Evolutionary conservation across 2,113 vertebrate species (phyloP), one percentile per base, ranked within the genome.

Genomic region (Dipodomys ordii): DNA sequence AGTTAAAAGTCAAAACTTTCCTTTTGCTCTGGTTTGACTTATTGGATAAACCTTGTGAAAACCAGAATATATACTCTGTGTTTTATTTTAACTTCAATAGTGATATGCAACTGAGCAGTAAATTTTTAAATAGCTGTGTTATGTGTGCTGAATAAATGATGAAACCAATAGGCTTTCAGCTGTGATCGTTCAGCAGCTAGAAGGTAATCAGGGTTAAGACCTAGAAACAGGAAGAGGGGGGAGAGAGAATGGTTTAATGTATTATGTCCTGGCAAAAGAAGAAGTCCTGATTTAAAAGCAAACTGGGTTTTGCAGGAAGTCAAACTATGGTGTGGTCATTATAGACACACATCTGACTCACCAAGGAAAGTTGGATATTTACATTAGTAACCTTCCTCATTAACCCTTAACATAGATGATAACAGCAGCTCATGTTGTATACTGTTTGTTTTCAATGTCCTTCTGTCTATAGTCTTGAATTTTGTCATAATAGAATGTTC

Each of bases 121-220:
- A 97, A 98, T 98, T 98, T 98, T 98, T 98, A 97, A 98, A 97
- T 94, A 98, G 96, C 92, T 97, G 91, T 96, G 84, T 97, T 98
- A 97, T 97, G 97, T 95, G 97, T 97, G 92, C 95, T 98, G 97
- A 98, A 98, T 98, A 98, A 98, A 97, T 98, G 88, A 98, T 98
- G 96, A 98, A 96, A 67, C 95, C 88, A 93, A 96, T 96, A 96
- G 94, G 93, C 88, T 98, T 86, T 94, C 81, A 80, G 83, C 87
- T 97, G 94, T 94, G 96, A 79, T 97, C 20, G 93, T 96, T 97
- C 97, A 97, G 96, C 83, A 98, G 96, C 90, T 96, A 91, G 95
- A 98, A 98, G 97, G 94, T 97, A 98, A 97, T 98, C 96, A 97
- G 96, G 95, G 79, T 95, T 92, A 96, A 92, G 27, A 93, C 15